A percentile compares a stretch with the other conserved stretches of the same genome.
Evolutionary conservation across 2,888 invertebrate species (phyloP).

Genomic region (Lepidocyrtoides sp.): DNA sequence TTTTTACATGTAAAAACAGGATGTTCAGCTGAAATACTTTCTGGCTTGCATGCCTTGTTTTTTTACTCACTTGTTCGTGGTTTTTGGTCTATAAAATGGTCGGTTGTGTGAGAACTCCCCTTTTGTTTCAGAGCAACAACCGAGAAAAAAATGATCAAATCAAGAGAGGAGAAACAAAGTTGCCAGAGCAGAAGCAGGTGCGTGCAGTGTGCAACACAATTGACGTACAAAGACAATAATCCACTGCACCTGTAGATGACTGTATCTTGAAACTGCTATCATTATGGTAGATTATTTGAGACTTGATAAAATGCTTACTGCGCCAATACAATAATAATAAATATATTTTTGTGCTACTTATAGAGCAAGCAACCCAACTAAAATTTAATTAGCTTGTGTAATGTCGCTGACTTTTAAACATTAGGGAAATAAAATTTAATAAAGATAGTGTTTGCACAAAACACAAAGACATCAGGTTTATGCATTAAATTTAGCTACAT

Average conservation of each 20-base stretch:
- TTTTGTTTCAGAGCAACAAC: constrained; percentile 79
- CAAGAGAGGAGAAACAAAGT: constrained; percentile 69
- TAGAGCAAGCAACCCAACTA: constrained; percentile 4
- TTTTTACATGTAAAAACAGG: constrained; percentile 60
- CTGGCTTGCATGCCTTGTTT: constrained; percentile 43
- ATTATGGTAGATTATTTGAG: too few species aligned
- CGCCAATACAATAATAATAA: constrained; percentile 2
- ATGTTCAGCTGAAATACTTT: constrained; percentile 58
- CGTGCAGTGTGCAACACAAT: constrained; percentile 37
- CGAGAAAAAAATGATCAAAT: constrained; percentile 74
- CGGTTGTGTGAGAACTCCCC: constrained; percentile 60
- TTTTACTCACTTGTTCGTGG: constrained; percentile 45
- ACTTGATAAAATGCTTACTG: constrained; percentile 19
- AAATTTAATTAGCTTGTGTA: constrained; percentile 11
- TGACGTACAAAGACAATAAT: constrained; percentile 7
- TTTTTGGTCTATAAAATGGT: constrained; percentile 46
- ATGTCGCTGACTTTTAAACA: neutral
- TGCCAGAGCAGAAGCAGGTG: constrained; percentile 60
- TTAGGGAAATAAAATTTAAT: neutral
- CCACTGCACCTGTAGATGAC: constrained; percentile 49
- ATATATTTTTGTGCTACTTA: constrained; percentile 33
- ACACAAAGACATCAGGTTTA: neutral
- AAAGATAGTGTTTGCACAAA: neutral
- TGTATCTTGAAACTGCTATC: neutral
- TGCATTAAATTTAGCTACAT: too few species aligned